A percentile compares a stretch with the other conserved stretches of the same genome.
Conservation (phyloP, 2,113 vertebrate species). For the Mellivora capensis region DNA sequence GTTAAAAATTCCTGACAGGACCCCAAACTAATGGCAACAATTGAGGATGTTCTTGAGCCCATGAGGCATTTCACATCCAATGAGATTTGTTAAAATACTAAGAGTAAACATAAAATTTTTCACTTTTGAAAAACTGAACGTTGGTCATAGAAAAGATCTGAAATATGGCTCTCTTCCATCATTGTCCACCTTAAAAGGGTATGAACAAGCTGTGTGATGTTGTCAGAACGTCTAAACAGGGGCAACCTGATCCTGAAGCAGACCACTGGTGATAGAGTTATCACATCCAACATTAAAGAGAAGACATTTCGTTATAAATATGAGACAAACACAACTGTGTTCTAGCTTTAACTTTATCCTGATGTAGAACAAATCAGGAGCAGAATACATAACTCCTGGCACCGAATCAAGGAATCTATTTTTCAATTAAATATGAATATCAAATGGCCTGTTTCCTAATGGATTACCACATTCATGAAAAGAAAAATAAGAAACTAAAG, state of each 20-base stretch:
- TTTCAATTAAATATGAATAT: background rate
- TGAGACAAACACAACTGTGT: background rate
- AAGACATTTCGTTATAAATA: background rate
- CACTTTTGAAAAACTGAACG: background rate
- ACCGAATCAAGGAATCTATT: background rate
- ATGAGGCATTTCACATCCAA: background rate
- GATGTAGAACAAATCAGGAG: background rate
- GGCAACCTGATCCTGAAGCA: background rate
- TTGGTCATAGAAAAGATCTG: background rate
- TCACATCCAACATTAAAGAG: background rate
- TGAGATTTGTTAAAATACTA: background rate
- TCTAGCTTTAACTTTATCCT: background rate
- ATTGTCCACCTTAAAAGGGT: background rate
- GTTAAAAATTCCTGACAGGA: background rate
- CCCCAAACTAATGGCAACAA: background rate
- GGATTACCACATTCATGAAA: background rate
- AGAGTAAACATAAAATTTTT: background rate
- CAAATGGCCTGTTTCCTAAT: background rate
- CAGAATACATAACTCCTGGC: background rate
- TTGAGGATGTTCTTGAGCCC: background rate
- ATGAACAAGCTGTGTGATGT: background rate
- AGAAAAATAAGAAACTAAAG: background rate
- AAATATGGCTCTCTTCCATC: background rate
- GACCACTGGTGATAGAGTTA: background rate
- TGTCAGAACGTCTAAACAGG: background rate